These are phyloP conservation scores for Oryzias celebensis DNA, from an alignment of 2,113 vertebrate species.

Conservation along the genomic window DNA sequence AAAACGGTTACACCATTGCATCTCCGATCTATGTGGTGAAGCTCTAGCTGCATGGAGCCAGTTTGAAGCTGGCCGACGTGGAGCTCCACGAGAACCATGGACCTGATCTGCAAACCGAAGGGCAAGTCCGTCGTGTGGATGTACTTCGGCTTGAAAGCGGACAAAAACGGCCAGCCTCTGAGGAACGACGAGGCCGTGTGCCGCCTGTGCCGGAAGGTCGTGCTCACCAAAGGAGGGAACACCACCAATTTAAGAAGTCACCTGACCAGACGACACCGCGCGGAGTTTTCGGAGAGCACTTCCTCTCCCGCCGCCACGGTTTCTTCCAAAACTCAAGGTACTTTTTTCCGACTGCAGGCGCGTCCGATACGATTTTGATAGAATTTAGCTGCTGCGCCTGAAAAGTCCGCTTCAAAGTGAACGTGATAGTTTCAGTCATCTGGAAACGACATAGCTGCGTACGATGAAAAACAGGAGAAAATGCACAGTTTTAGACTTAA, in stretches of 20 bases:
- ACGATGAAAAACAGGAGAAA: too few relatives aligned
- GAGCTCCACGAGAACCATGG: constrained; percentile 46
- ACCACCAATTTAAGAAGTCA: constrained; percentile 71
- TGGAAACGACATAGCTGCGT: too few relatives aligned
- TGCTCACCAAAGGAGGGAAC: constrained; percentile 64
- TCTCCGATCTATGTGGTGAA: too few relatives aligned
- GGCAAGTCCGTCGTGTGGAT: constrained; percentile 64
- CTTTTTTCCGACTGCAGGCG: neutral
- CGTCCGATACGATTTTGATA: too few relatives aligned
- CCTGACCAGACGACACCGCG: constrained; percentile 58
- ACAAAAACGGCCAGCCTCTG: constrained; percentile 56
- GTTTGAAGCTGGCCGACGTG: too few relatives aligned
- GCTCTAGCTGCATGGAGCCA: too few relatives aligned
- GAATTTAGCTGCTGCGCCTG: too few relatives aligned
- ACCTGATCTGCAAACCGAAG: constrained; percentile 58
- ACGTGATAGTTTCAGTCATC: too few relatives aligned
- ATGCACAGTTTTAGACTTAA: too few relatives aligned
- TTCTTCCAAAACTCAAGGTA: constrained; percentile 47
- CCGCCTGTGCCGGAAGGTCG: constrained; percentile 63
- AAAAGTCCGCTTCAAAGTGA: too few relatives aligned
- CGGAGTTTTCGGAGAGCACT: constrained; percentile 45
- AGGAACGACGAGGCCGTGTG: constrained; percentile 54
- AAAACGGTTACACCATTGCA: too few relatives aligned
- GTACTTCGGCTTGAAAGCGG: constrained; percentile 66
- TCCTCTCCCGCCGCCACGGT: constrained; percentile 29